Percentiles rank a stretch among this genome's conserved stretches.
phyloP scores from a whole-genome alignment of 2,888 invertebrate genomes.

The Syritta pipiens region DNA sequence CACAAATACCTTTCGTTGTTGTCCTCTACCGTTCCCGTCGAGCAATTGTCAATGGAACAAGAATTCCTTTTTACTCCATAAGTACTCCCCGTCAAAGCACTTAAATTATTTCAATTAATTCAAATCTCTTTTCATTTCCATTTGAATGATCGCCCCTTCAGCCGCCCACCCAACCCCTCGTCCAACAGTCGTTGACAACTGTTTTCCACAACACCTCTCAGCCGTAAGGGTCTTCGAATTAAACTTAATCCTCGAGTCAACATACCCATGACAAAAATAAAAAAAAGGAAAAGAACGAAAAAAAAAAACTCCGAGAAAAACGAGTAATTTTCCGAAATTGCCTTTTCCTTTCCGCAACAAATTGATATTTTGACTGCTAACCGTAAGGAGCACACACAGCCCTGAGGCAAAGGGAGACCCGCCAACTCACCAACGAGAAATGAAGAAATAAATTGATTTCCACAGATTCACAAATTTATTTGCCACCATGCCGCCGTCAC shows the following conservation, averaged over 20 bases:
- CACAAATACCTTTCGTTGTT: too few species aligned
- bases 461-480: slow-evolving; percentile 68
- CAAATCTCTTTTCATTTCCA: slow-evolving; percentile 45
- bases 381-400: slow-evolving; percentile 19
- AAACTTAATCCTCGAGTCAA: slow-evolving; percentile 51
- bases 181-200: slow-evolving; percentile 31
- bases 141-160: slow-evolving; percentile 31
- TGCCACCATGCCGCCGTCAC: slow-evolving; percentile 48
- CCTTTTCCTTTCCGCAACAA: slow-evolving; percentile 44
- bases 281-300: neutral
- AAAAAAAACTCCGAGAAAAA: slow-evolving; percentile 1
- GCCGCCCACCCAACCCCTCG: neutral
- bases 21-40: too few species aligned
- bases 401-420: neutral
- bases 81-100: slow-evolving; percentile 7
- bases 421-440: neutral
- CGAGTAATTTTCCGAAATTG: slow-evolving; percentile 52
- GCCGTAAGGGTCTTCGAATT: slow-evolving; percentile 36
- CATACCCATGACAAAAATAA: neutral
- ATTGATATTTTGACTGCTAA: slow-evolving; percentile 57
- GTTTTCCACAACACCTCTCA: slow-evolving; percentile 25
- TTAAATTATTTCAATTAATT: slow-evolving; percentile 45
- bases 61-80: neutral
- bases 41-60: neutral
- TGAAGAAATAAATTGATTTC: slow-evolving; percentile 67